phyloP scores from a whole-genome alignment of 2,797 vertebrate genomes.

The Myioborus miniatus region DNA sequence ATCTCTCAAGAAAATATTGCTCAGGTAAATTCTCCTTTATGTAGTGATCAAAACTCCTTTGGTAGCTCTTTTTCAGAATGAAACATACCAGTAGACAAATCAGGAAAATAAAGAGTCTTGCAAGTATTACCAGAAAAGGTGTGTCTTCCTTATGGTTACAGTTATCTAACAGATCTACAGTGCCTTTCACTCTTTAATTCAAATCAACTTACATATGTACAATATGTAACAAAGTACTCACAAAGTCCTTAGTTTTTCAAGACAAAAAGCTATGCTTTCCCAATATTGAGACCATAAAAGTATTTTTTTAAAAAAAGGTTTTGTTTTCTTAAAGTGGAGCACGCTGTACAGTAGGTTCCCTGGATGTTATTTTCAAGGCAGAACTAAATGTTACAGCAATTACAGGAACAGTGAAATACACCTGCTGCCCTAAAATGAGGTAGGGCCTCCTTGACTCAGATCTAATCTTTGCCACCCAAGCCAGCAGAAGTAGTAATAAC shows the following conservation, averaged over 20 bases:
- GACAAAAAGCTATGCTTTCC: constrained; percentile 59
- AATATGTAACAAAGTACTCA: constrained; percentile 66
- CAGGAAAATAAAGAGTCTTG: constrained; percentile 61
- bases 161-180: constrained; percentile 14
- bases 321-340: constrained; percentile 4
- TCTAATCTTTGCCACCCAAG: constrained; percentile 25
- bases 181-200: constrained; percentile 18
- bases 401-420: constrained; percentile 46
- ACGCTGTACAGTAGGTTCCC: constrained; percentile 33
- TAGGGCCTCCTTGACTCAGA: constrained; percentile 57
- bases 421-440: constrained; percentile 46
- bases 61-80: constrained; percentile 72
- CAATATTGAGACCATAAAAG: constrained; percentile 25
- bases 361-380: constrained; percentile 52
- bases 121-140: constrained; percentile 47
- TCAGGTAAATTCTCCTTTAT: constrained; percentile 59
- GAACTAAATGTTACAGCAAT: constrained; percentile 55
- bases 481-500: constrained; percentile 9
- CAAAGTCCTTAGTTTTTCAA: constrained; percentile 56
- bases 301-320: neutral
- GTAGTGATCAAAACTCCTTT: constrained; percentile 72
- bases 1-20: constrained; percentile 71
- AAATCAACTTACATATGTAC: constrained; percentile 53
- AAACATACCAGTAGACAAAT: constrained; percentile 64
- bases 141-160: constrained; percentile 43